A percentile compares a stretch with the other conserved stretches of the same genome.
Evolutionary conservation across 2,888 invertebrate genomes (phyloP).

Genomic region (Drosophila paranaensis): DNA sequence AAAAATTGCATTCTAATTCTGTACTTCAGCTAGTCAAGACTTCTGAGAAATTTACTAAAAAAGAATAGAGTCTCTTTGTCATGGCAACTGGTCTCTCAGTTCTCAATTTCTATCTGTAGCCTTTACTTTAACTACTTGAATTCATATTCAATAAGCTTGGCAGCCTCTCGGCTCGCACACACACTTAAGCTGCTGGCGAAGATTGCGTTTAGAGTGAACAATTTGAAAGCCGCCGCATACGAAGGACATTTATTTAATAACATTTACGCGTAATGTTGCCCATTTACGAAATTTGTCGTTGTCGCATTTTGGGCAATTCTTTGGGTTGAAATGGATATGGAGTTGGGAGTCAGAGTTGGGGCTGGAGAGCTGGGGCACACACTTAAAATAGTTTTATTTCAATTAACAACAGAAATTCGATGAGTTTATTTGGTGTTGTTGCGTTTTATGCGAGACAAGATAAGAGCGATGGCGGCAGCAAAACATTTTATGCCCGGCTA

Average conservation of each 20-base stretch:
- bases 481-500: constrained; percentile 64
- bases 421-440: constrained; percentile 77
- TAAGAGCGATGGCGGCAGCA: constrained; percentile 73
- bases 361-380: constrained; percentile 23
- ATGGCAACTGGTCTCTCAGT: not conserved
- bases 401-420: constrained; percentile 79
- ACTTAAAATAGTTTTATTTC: constrained; percentile 78
- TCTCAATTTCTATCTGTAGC: not conserved
- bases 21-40: too few species aligned
- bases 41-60: too few species aligned
- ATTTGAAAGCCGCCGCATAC: constrained; percentile 20
- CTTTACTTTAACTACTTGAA: not conserved
- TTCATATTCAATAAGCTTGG: not conserved
- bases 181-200: not conserved
- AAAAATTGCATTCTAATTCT: too few species aligned
- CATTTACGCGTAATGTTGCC: constrained; percentile 28
- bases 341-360: not conserved
- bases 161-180: not conserved
- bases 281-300: constrained; percentile 32
- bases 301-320: constrained; percentile 23
- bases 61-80: too few species aligned
- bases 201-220: not conserved
- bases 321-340: constrained; percentile 8
- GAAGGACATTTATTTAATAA: constrained; percentile 32
- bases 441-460: constrained; percentile 77